phyloP scores from a whole-genome alignment of 2,888 invertebrate species.

The Apoda limacodes region DNA sequence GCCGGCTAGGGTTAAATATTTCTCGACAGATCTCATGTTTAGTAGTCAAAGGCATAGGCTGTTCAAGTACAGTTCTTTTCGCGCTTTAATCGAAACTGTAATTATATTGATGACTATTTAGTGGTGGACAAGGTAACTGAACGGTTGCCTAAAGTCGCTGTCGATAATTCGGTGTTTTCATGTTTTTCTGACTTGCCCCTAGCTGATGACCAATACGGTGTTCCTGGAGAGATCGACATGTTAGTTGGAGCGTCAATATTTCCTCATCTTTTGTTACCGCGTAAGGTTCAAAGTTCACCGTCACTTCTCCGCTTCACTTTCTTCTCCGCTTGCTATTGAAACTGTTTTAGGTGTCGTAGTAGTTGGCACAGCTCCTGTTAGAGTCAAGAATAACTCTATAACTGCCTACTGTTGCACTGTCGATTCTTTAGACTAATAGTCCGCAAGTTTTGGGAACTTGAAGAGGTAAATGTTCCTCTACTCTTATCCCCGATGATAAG shows the following conservation, averaged over 20 bases:
- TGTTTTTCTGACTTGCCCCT: slow-evolving; percentile 8
- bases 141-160: slow-evolving; percentile 6
- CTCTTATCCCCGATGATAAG: slow-evolving; percentile 6
- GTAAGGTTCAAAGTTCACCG: neutral
- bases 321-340: slow-evolving; percentile 5
- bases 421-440: slow-evolving; percentile 3
- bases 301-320: too few species aligned
- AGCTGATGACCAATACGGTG: slow-evolving; percentile 11
- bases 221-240: slow-evolving; percentile 12
- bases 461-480: neutral
- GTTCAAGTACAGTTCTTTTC: slow-evolving; percentile 5
- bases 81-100: slow-evolving; percentile 6
- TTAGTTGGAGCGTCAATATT: slow-evolving; percentile 14
- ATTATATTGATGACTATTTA: slow-evolving; percentile 1
- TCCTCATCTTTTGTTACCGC: slow-evolving; percentile 10
- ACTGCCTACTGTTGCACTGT: slow-evolving; percentile 5
- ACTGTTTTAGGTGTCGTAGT: slow-evolving; percentile 14
- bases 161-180: slow-evolving; percentile 4
- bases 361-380: slow-evolving; percentile 5
- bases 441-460: slow-evolving; percentile 10
- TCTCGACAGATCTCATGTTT: neutral
- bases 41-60: slow-evolving; percentile 8
- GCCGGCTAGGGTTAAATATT: slow-evolving; percentile 3
- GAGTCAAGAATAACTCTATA: neutral
- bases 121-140: slow-evolving; percentile 10